Evolutionary conservation across 2,113 vertebrate species (phyloP).

Genomic region (Illadopsis cleaveri): DNA sequence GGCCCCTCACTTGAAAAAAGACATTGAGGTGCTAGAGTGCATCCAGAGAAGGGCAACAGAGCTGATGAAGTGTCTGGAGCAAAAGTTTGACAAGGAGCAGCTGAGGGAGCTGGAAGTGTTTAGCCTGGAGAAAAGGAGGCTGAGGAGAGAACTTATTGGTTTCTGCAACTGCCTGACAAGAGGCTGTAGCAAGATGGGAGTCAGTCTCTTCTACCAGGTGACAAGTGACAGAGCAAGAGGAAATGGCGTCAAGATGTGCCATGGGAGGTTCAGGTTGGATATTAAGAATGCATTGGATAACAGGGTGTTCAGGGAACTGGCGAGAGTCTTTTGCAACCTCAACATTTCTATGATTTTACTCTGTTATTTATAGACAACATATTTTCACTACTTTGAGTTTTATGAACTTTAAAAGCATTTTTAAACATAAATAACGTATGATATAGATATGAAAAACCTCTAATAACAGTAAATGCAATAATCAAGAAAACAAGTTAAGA

Average conservation of each 20-base stretch:
- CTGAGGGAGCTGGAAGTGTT: not conserved
- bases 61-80: not conserved
- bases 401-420: not conserved
- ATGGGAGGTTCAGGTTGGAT: not conserved
- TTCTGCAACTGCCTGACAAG: not conserved
- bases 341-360: not conserved
- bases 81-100: accelerated
- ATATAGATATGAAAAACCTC: not conserved
- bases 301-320: not conserved
- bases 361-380: not conserved
- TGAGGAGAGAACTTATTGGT: no score
- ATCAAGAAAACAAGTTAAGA: not conserved
- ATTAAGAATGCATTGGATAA: not conserved
- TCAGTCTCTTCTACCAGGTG: not conserved
- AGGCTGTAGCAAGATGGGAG: no score
- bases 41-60: not conserved
- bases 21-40: not conserved
- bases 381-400: not conserved
- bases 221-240: not conserved
- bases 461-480: not conserved
- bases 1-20: not conserved
- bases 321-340: not conserved
- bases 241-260: not conserved
- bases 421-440: not conserved
- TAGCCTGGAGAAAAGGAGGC: not conserved